Evolutionary conservation across 35 echinoderm and acorn worm species (phyloP), one percentile per base, ranked within the genome.

Genomic region (Ptychodera flava): DNA sequence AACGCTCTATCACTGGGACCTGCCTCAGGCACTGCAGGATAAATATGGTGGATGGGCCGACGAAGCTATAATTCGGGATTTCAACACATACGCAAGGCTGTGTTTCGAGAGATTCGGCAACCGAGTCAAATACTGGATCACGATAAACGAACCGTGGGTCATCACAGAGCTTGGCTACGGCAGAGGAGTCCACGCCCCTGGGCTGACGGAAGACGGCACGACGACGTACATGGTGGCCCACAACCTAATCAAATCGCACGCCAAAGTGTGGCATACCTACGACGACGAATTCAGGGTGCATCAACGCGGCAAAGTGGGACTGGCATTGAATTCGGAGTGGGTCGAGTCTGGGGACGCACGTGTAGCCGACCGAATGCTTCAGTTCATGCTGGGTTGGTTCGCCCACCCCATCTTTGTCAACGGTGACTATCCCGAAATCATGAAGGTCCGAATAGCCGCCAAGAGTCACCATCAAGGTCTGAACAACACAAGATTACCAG

Each of bases 331-430:
- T 77, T 84, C 89, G 0, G 87, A 94, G 81, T 88, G 78, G n/a
- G 34, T 91, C 16, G 88, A 90, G 36, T 85, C 92, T 0, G 75
- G 36, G 10, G 89, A 92, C 79, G 80, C 92, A 0, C 90, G 88
- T 28, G 92, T 90, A 1, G 90, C 96, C 33, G 90, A 94, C 27
- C 87, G 93, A 31, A 79, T 34, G 36, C 90, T 91, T 30, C 92
- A 92, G 86, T 99, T 99, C 85, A 89, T 90, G 80, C 34, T 99
- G 1, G 96, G 96, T 33, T 99, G 96, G 96, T 99, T 91, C 31
- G 96, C 90, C 33, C 88, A 92, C 86, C 92, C 96, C 14, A 89
- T 99, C 45, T 99, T 86, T 76, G 87, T 87, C 33, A 89, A 94
- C 64, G 96, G 96, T 28, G 93, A 99, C 52, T 99, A 99, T 36